Conservation (phyloP, 2,888 invertebrate genomes). For the Drosophila prostipennis region DNA sequence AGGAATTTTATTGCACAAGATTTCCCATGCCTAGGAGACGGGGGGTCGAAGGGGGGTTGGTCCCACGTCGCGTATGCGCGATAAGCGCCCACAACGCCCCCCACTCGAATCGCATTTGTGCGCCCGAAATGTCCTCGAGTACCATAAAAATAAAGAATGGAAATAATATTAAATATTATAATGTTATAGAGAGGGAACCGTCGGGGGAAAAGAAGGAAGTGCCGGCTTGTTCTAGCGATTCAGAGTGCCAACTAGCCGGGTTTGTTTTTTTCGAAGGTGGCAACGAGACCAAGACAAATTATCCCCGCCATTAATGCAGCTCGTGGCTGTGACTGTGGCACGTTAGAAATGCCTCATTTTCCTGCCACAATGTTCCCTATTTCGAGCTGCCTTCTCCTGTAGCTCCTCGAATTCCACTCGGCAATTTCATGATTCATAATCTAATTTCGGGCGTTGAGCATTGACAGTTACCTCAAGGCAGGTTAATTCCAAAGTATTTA, state of each 20-base stretch:
- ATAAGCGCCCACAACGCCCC: slow-evolving; percentile 54
- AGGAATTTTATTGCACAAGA: slow-evolving; percentile 84
- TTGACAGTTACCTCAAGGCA: no score
- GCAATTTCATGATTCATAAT: slow-evolving; percentile 33
- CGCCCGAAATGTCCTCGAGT: slow-evolving; percentile 74
- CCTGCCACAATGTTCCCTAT: background rate
- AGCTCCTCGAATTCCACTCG: slow-evolving; percentile 29
- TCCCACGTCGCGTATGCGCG: slow-evolving; percentile 65
- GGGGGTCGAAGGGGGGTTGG: slow-evolving; percentile 13
- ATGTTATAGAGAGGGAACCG: slow-evolving; percentile 38
- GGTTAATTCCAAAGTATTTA: no score
- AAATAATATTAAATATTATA: slow-evolving; percentile 76
- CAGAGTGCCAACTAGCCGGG: slow-evolving; percentile 17
- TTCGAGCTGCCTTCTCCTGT: background rate
- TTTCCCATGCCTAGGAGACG: slow-evolving; percentile 64
- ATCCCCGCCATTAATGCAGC: slow-evolving; percentile 27
- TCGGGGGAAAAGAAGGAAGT: background rate
- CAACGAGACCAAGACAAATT: slow-evolving; percentile 29
- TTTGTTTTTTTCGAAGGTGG: background rate
- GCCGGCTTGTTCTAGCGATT: background rate
- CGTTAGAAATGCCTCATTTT: slow-evolving; percentile 30
- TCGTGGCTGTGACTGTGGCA: background rate
- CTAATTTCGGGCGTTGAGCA: no score
- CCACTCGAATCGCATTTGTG: slow-evolving; percentile 45
- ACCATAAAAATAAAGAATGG: slow-evolving; percentile 79